Conservation (phyloP, 2,888 invertebrate species). For the Drosophila lutescens region DNA sequence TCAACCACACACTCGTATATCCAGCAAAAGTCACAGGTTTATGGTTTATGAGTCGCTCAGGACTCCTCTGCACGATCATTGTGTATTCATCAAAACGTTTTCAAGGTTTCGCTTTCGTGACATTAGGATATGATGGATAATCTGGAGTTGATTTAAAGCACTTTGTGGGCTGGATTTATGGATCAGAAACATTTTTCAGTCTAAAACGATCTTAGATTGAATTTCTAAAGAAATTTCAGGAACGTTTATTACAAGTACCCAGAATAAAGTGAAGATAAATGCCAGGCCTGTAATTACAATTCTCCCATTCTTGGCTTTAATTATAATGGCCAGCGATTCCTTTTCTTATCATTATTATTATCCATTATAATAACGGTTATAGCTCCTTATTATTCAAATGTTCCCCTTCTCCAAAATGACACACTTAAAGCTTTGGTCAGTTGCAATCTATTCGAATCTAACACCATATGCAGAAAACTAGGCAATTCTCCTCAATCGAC, state of each 20-base stretch:
- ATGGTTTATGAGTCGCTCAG: slow-evolving; percentile 60
- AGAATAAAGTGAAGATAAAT: background rate
- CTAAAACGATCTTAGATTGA: too few relatives aligned
- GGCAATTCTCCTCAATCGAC: slow-evolving; percentile 42
- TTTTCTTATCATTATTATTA: slow-evolving; percentile 6
- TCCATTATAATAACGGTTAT: slow-evolving; percentile 6
- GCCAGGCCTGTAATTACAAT: background rate
- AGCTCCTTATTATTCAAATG: slow-evolving; percentile 3
- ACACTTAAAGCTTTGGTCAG: slow-evolving; percentile 29
- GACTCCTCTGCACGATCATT: slow-evolving; percentile 42
- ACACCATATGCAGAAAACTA: slow-evolving; percentile 26
- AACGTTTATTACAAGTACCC: background rate
- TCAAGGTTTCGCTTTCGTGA: slow-evolving; percentile 52
- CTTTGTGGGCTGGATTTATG: background rate
- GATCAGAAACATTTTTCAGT: too few relatives aligned
- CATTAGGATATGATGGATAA: slow-evolving; percentile 30
- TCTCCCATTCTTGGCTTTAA: background rate
- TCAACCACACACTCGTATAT: background rate
- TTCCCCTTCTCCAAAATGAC: slow-evolving; percentile 6
- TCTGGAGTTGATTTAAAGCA: slow-evolving; percentile 29
- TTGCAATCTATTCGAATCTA: slow-evolving; percentile 29
- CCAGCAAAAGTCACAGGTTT: slow-evolving; percentile 35
- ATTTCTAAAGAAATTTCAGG: too few relatives aligned
- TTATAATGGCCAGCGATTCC: background rate
- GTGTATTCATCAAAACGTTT: slow-evolving; percentile 30